Evolutionary conservation across 1,140 invertebrate genomes (phyloP), one percentile per base, ranked within the genome.

Genomic region (Panagrolaimus sp.): DNA sequence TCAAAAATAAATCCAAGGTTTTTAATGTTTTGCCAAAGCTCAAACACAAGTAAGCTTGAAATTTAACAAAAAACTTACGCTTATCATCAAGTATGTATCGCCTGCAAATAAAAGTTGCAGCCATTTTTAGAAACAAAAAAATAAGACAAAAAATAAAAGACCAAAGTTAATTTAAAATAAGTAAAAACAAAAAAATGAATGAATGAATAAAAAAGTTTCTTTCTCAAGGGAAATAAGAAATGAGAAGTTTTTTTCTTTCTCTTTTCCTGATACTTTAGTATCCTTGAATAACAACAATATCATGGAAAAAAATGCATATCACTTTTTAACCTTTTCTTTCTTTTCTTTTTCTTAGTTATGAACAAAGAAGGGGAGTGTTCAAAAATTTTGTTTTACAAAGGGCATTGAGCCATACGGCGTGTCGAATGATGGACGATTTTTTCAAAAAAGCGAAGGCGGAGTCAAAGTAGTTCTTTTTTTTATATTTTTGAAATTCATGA

Each of bases 371-470:
- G 52, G 28, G 52, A 58, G 28, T 58, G 52, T 58, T 21, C 28
- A 28, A 28, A 58, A 12, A n/a, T 58, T 58, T 28, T 58, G 17
- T 28, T 58, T 26, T 26, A 58, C 14, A 28, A 58, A 58, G 28
- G 21, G 52, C 52, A 58, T 10, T 58, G 52, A 58, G 52, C 52
- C 52, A 28, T 58, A 28, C 28, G 52, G 52, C 52, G 17, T 58
- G 28, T 28, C 21, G 28, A 58, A 58, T 58, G 52, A 58, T 58
- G 52, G 52, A 58, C 52, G 52, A 58, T 58, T 58, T 58, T 38
- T 38, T 38, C 2, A 38, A 38, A 38, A 38, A 38, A 38, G 7
- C 32, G 32, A 38, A 38, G 32, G 32, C 32, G 32, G 32, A 38
- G 32, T 38, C 32, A 38, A 38, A 38, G 32, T 38, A 38, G 32